Conservation (phyloP, 2,797 vertebrate species). For the Melanotaenia pygmaea region DNA sequence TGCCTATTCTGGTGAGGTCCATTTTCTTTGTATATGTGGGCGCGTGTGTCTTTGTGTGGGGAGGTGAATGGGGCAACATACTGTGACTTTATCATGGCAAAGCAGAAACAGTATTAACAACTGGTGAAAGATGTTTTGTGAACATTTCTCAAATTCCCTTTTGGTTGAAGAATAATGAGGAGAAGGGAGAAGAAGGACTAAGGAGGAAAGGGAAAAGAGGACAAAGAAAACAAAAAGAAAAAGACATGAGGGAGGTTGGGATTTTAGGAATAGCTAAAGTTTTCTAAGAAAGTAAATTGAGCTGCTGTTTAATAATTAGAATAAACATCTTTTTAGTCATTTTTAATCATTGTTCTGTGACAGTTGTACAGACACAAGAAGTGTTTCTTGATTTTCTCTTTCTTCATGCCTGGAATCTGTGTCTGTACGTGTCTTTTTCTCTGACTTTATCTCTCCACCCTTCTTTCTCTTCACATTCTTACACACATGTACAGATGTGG, state of each 20-base stretch:
- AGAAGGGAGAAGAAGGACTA: conserved; percentile 26
- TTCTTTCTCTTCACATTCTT: conserved; percentile 40
- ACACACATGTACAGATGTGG: conserved; percentile 68
- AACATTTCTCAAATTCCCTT: conserved; percentile 74
- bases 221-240: conserved; percentile 25
- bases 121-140: conserved; percentile 80
- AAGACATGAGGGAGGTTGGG: conserved; percentile 8
- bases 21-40: conserved; percentile 20
- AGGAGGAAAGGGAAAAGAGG: not conserved
- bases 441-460: conserved; percentile 1
- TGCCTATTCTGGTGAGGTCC: conserved; percentile 33
- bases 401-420: conserved; percentile 47
- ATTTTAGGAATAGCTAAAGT: conserved; percentile 46
- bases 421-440: conserved; percentile 18
- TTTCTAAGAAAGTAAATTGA: conserved; percentile 51
- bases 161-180: conserved; percentile 57
- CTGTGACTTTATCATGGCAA: conserved; percentile 71
- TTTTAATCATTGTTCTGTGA: conserved; percentile 66
- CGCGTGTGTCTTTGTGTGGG: conserved; percentile 28
- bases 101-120: conserved; percentile 77
- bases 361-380: conserved; percentile 73
- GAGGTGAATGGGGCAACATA: conserved; percentile 64
- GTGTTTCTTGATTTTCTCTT: conserved; percentile 65
- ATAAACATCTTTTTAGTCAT: conserved; percentile 34
- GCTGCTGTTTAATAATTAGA: conserved; percentile 58